A percentile compares a stretch with the other conserved stretches of the same genome.
Conservation (phyloP, 2,797 vertebrate species). For the Pteropus rufus region DNA sequence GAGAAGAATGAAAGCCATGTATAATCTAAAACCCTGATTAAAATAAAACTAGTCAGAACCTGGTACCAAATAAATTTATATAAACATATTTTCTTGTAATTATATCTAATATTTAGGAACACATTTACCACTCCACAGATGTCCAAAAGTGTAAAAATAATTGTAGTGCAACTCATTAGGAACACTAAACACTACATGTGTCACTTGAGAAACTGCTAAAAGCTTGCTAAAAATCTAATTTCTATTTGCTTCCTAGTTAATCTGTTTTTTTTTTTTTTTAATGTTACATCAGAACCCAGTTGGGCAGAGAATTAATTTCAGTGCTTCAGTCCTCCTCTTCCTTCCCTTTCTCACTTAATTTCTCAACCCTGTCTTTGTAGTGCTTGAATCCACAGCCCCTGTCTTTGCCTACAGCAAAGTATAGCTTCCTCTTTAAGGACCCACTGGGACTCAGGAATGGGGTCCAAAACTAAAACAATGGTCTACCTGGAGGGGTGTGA, state of each 20-base stretch:
- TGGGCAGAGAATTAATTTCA: not conserved
- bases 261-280: not conserved
- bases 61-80: slow-evolving; percentile 46
- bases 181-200: slow-evolving; percentile 48
- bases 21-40: slow-evolving; percentile 21
- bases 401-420: not conserved
- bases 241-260: slow-evolving; percentile 8
- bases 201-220: slow-evolving; percentile 54
- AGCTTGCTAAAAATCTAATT: slow-evolving; percentile 51
- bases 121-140: slow-evolving; percentile 63
- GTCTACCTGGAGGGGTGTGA: not conserved
- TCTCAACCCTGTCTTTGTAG: not conserved
- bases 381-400: not conserved
- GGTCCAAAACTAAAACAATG: not conserved
- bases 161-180: slow-evolving; percentile 53
- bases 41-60: slow-evolving; percentile 42
- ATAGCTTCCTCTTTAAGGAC: not conserved
- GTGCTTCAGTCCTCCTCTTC: not conserved
- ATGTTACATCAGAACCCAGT: not conserved
- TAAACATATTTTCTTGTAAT: slow-evolving; percentile 53
- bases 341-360: not conserved
- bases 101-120: slow-evolving; percentile 69
- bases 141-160: slow-evolving; percentile 65
- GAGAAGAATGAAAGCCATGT: not conserved
- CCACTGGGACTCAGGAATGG: not conserved